Evolutionary conservation across 2,113 vertebrate species (phyloP), one percentile per base, ranked within the genome.

Genomic region (Heterotis niloticus): DNA sequence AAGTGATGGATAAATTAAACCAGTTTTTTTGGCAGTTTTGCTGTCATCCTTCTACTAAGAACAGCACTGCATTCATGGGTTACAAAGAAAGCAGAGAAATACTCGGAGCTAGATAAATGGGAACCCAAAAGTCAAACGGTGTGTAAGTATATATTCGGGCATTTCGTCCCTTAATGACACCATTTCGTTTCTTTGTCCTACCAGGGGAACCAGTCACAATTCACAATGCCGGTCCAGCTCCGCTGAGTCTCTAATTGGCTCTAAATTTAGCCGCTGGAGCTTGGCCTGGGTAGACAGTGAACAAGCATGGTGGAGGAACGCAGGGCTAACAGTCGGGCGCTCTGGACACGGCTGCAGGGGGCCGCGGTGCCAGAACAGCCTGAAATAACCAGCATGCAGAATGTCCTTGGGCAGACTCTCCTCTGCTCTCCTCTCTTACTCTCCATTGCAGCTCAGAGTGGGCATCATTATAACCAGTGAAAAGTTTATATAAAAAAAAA

Each of bases 161-260:
- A 57, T 59, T 82, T 80, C 81, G 79, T 82, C 75, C 76, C 79
- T 77, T 84, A 87, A 84, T 82, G 85, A 81, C 81, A 83, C 83
- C 75, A 80, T 84, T 86, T 84, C 80, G 82, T 84, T 76, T 73
- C 67, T 77, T 60, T 77, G 59, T 72, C 81, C 81, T 84, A 75
- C 77, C 73, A 60, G 5, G 82, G 82, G 83, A 82, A 83, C 60
- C 28, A 64, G 86, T 88, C 86, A 81, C 77, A 54, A 87, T 87
- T 85, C 82, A 81, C 79, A 82, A 82, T 60, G 83, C 81, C 82
- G 23, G 65, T 78, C 81, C 69, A 26, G 76, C 75, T 81, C 79
- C 84, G 77, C 66, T 28, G 80, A 67, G 81, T 51, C 79, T 86
- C 83, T 88, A 88, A 90, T 87, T 89, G 84, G 84, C 87, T 88